Conservation (phyloP, 1,140 invertebrate species). For the Eciton burchellii region DNA sequence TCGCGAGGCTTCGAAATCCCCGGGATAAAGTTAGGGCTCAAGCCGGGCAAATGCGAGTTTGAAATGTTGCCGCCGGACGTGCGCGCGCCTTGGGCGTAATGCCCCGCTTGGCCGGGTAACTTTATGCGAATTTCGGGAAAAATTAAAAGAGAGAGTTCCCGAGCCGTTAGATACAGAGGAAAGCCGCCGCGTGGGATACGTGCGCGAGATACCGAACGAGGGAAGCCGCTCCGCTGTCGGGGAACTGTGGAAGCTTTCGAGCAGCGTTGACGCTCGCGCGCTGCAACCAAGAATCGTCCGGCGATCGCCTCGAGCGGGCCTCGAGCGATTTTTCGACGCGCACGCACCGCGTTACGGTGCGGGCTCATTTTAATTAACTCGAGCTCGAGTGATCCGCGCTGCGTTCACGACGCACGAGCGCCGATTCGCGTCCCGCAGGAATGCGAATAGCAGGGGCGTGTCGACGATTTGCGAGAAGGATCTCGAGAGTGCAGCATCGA, state of each 20-base stretch:
- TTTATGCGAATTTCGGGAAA: slow-evolving; percentile 82
- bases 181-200: slow-evolving; percentile 49
- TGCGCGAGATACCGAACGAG: slow-evolving; percentile 66
- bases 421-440: slow-evolving; percentile 74
- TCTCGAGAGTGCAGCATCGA: slow-evolving; percentile 64
- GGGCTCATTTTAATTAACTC: slow-evolving; percentile 78
- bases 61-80: slow-evolving; percentile 73
- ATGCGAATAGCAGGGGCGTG: slow-evolving; percentile 79
- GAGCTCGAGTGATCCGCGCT: slow-evolving; percentile 75
- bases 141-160: slow-evolving; percentile 77
- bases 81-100: slow-evolving; percentile 64
- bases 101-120: slow-evolving; percentile 72
- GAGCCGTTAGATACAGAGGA: slow-evolving; percentile 10
- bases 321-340: slow-evolving; percentile 6
- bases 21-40: slow-evolving; percentile 74
- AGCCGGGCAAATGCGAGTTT: slow-evolving; percentile 75
- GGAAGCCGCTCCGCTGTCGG: slow-evolving; percentile 48
- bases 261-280: no score
- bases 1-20: slow-evolving; percentile 71
- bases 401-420: slow-evolving; percentile 66
- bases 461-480: slow-evolving; percentile 76
- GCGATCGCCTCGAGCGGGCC: neutral
- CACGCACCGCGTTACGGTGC: slow-evolving; percentile 44
- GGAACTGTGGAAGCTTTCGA: no score
- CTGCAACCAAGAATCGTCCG: slow-evolving; percentile 14